phyloP scores from a whole-genome alignment of 2,797 vertebrate genomes.

The Cyprinodon diabolis region DNA sequence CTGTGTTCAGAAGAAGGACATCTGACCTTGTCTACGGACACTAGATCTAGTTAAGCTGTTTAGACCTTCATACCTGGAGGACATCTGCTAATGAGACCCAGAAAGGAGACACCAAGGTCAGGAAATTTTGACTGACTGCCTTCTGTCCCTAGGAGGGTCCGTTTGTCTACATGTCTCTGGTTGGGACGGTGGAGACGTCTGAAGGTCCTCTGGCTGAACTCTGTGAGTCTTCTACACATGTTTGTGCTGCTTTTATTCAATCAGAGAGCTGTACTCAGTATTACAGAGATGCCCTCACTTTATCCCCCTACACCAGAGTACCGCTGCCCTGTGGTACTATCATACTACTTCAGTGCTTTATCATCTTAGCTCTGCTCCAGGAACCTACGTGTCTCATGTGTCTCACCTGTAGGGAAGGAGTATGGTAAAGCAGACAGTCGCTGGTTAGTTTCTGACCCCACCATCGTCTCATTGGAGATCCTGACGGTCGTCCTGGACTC shows the following conservation, averaged over 20 bases:
- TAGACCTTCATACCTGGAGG: too few species aligned
- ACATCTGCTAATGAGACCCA: too few species aligned
- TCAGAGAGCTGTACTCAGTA: neutral
- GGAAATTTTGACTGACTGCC: neutral
- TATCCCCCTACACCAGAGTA: neutral
- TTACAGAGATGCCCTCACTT: too few species aligned
- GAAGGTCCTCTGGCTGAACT: constrained; percentile 81
- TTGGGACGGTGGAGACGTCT: constrained; percentile 81
- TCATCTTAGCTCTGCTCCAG: neutral
- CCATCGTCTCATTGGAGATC: constrained; percentile 78
- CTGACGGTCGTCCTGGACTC: constrained; percentile 76
- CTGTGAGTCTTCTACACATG: constrained; percentile 77
- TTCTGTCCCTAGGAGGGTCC: constrained; percentile 78
- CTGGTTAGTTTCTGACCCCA: constrained; percentile 79
- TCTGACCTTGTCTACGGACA: too few species aligned
- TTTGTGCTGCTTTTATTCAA: neutral
- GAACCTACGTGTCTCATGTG: neutral
- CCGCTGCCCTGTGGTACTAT: neutral
- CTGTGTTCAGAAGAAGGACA: too few species aligned
- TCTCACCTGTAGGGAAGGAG: constrained; percentile 80
- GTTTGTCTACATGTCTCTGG: constrained; percentile 85
- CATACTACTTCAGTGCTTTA: neutral
- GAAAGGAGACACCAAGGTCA: neutral
- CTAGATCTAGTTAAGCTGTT: too few species aligned
- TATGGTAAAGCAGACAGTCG: constrained; percentile 84